phyloP scores from a whole-genome alignment of 2,113 vertebrate genomes.

The Burhinus oedicnemus region DNA sequence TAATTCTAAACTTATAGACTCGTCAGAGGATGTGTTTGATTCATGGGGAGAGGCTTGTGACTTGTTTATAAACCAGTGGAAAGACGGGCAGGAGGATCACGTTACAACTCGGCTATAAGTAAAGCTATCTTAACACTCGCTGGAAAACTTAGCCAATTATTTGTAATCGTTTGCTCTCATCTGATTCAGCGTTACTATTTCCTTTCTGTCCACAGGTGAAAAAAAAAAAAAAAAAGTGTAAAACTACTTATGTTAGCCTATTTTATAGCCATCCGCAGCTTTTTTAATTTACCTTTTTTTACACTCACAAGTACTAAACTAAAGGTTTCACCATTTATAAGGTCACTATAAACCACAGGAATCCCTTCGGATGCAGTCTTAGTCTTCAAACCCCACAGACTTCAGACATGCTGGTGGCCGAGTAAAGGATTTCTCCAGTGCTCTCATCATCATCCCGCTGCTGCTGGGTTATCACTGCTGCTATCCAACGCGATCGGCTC shows the following conservation, averaged over 20 bases:
- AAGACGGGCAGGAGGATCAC: conserved; percentile 90
- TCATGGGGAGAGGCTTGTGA: conserved; percentile 92
- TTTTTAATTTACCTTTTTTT: conserved; percentile 50
- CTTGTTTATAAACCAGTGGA: conserved; percentile 89
- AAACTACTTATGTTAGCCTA: neutral
- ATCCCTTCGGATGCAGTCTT: conserved; percentile 17
- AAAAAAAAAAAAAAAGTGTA: neutral
- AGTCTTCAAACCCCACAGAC: conserved; percentile 18
- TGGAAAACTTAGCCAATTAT: conserved; percentile 53
- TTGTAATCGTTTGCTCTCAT: conserved; percentile 67
- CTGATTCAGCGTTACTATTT: conserved; percentile 26
- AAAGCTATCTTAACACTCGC: conserved; percentile 25
- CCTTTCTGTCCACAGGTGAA: conserved; percentile 9
- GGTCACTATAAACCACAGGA: conserved; percentile 33
- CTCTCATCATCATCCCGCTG: neutral
- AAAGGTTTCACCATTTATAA: conserved; percentile 18
- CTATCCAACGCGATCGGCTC: neutral
- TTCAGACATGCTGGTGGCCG: neutral
- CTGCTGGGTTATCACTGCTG: neutral
- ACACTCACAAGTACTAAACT: neutral
- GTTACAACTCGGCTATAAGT: conserved; percentile 93
- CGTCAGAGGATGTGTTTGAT: conserved; percentile 92
- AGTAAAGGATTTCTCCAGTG: neutral
- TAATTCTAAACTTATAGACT: conserved; percentile 93
- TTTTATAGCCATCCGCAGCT: conserved; percentile 50